Percentiles rank a stretch among this genome's conserved stretches.
phyloP scores from a whole-genome alignment of 2,797 vertebrate genomes.

The Eidolon dupreanum region DNA sequence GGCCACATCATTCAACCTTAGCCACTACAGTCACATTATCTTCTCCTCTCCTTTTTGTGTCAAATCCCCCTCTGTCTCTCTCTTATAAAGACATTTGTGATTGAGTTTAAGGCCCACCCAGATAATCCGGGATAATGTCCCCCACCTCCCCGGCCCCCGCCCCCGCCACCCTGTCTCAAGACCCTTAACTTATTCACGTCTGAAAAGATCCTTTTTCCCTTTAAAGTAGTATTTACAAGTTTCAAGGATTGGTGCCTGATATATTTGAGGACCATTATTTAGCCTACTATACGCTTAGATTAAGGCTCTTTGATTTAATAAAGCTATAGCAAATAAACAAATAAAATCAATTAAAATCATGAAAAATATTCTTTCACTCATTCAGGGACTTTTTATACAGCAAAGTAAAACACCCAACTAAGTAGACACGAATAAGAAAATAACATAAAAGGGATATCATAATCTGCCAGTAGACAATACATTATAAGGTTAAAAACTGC shows the following conservation, averaged over 20 bases:
- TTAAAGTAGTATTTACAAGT: not conserved
- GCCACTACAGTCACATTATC: not conserved
- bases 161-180: no score
- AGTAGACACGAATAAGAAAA: constrained; percentile 7
- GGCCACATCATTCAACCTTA: not conserved
- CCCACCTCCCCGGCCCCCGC: no score
- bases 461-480: not conserved
- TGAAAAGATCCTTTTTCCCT: not conserved
- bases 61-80: not conserved
- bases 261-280: not conserved
- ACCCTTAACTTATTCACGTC: not conserved
- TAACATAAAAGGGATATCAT: not conserved
- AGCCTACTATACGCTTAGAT: not conserved
- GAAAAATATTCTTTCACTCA: constrained; percentile 10
- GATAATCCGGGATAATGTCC: not conserved
- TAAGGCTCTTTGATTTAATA: not conserved
- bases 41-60: not conserved
- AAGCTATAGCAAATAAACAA: not conserved
- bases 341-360: not conserved
- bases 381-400: not conserved
- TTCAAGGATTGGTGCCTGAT: not conserved
- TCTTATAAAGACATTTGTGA: not conserved
- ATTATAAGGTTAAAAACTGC: not conserved
- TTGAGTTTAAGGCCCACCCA: not conserved
- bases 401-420: constrained; percentile 15